Percentiles rank a stretch among this genome's conserved stretches.
phyloP scores from a whole-genome alignment of 2,888 invertebrate species.

The Ennomos erosarius region DNA sequence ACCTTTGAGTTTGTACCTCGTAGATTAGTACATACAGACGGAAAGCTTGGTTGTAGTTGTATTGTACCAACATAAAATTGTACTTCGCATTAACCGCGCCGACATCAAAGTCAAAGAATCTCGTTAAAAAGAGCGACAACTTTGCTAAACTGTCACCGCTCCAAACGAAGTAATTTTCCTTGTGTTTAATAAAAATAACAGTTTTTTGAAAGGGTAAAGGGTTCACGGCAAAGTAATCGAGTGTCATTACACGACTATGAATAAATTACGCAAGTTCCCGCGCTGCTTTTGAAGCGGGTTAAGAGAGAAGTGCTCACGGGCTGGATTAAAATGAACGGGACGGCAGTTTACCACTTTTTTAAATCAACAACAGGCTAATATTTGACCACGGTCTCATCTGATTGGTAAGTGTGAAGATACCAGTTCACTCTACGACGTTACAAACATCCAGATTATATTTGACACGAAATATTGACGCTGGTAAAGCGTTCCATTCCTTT shows the following conservation, averaged over 20 bases:
- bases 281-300: conserved; percentile 53
- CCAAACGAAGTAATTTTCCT: conserved; percentile 67
- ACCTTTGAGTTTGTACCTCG: no score
- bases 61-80: conserved; percentile 39
- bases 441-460: no score
- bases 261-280: conserved; percentile 79
- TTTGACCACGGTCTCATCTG: no score
- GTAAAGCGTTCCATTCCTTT: no score
- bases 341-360: no score
- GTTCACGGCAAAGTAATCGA: conserved; percentile 82
- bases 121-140: conserved; percentile 37
- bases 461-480: no score
- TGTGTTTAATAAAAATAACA: conserved; percentile 73
- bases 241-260: conserved; percentile 84
- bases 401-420: no score
- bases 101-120: conserved; percentile 41
- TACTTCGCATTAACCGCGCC: conserved; percentile 34
- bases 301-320: conserved; percentile 9
- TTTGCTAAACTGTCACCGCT: conserved; percentile 37
- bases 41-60: no score
- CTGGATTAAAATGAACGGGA: not conserved
- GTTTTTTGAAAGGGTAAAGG: conserved; percentile 76
- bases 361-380: no score
- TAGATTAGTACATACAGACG: no score
- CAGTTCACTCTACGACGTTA: no score